These are phyloP conservation scores for Amphilophus citrinellus DNA, from an alignment of 2,113 vertebrate species.

Conservation along the genomic window DNA sequence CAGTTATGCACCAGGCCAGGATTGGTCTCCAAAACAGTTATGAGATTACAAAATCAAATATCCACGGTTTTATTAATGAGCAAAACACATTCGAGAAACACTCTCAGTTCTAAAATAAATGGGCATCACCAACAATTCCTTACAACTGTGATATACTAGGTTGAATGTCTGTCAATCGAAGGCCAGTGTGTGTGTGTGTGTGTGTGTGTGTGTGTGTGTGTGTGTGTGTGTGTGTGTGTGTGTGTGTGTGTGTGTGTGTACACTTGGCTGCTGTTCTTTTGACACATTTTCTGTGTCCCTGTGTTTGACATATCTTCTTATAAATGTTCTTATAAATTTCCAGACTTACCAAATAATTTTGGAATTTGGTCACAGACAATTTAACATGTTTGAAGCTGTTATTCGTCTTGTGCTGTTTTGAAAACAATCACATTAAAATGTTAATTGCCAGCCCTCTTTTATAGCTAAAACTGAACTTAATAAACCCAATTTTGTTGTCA, in stretches of 20 bases:
- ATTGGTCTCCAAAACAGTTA: too few relatives aligned
- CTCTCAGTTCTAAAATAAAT: background rate
- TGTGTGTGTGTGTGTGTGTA: background rate
- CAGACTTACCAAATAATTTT: constrained; percentile 34
- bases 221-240: background rate
- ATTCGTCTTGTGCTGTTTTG: constrained; percentile 35
- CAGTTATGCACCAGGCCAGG: too few relatives aligned
- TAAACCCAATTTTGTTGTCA: background rate
- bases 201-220: background rate
- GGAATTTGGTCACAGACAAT: constrained; percentile 31
- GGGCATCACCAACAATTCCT: background rate
- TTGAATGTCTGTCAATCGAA: background rate
- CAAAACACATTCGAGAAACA: background rate
- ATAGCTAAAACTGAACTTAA: constrained; percentile 8
- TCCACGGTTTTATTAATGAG: too few relatives aligned
- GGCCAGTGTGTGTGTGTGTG: background rate
- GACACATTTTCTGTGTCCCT: background rate
- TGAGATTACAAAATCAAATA: too few relatives aligned
- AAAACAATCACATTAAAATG: constrained; percentile 23
- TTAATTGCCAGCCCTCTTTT: background rate
- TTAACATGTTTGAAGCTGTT: constrained; percentile 36
- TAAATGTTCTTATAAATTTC: background rate
- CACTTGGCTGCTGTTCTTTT: background rate
- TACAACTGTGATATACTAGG: background rate
- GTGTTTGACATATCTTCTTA: constrained; percentile 39